Evolutionary conservation across 2,888 invertebrate genomes (phyloP), one percentile per base, ranked within the genome.

Genomic region (Limnephilus lunatus): DNA sequence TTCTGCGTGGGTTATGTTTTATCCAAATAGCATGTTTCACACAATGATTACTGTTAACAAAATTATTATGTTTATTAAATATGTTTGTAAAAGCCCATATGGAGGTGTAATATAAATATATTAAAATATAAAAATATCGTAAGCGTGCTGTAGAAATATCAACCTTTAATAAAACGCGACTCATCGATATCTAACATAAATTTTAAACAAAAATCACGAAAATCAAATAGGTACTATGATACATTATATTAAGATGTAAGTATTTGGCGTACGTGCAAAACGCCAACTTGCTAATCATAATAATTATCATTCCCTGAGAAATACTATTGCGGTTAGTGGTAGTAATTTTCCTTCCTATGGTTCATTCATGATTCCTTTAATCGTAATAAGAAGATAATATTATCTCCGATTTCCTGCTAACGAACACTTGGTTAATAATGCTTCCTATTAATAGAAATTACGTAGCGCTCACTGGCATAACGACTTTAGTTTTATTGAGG

Each of bases 191-290:
- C 0, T 68, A 25, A 68, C 1, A 19, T 11, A 12, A 44, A 53
- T 53, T 15, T 53, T 4, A 53, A 53, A 53, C 3, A 19, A 53
- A 53, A 19, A 19, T 68, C 53, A 5, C 1, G 3, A 19, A 25
- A 68, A 68, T 68, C 7, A 68, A 68, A 19, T 19, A 68, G 7
- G 25, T 68, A 68, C 15, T 48, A 15, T 14, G 48, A 48, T 48
- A 11, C 12, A 44, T 12, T 44, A 14, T 3, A 0, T n/a, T 68
- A 25, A 39, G 39, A 68, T 19, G 19, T 5, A 53, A 53, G 19
- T 53, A 68, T 68, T 68, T 68, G 68, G 68, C n/a, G 68, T 68
- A 68, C 68, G 68, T 68, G 68, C 68, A 68, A 68, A 68, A 68
- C 68, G 25, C n/a, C 5, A 68, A 68, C 25, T 68, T 68, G 2